A percentile compares a stretch with the other conserved stretches of the same genome.
phyloP scores from a whole-genome alignment of 2,888 invertebrate species.

The Pimpla rufipes region DNA sequence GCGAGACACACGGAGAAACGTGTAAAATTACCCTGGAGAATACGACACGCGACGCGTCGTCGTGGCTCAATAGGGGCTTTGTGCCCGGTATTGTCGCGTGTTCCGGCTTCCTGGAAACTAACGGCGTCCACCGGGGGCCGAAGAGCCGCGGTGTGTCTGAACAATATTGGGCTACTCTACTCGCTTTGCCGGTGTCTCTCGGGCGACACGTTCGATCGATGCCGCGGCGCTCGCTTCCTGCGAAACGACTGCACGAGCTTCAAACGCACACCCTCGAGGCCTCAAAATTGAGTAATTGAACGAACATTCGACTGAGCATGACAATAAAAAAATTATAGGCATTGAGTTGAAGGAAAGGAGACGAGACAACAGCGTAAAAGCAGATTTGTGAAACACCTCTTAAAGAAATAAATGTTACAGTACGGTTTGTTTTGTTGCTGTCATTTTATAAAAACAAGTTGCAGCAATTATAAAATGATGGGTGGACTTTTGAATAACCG shows the following conservation, averaged over 20 bases:
- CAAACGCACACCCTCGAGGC: background rate
- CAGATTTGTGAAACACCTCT: too few relatives aligned
- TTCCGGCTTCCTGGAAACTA: conserved; percentile 10
- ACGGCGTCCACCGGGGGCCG: conserved; percentile 5
- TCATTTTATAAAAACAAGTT: too few relatives aligned
- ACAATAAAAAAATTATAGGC: background rate
- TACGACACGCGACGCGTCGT: conserved; percentile 27
- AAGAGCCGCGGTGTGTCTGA: conserved; percentile 29
- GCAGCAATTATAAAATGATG: too few relatives aligned
- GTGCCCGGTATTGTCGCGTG: conserved; percentile 13
- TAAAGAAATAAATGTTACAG: too few relatives aligned
- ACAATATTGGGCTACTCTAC: conserved; percentile 56
- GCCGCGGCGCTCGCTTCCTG: conserved; percentile 18
- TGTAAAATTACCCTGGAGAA: conserved; percentile 19
- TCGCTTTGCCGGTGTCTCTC: conserved; percentile 23
- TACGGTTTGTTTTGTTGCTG: too few relatives aligned
- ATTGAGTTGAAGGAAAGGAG: background rate
- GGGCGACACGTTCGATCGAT: conserved; percentile 36
- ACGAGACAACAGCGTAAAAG: background rate
- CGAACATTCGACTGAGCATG: too few relatives aligned
- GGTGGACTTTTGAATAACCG: too few relatives aligned
- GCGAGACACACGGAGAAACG: background rate
- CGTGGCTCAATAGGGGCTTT: background rate
- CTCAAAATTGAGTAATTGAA: conserved; percentile 6
- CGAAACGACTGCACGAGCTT: background rate